Percentiles rank a stretch among this genome's conserved stretches.
phyloP scores from a whole-genome alignment of 2,113 vertebrate genomes.

The Xiphias gladius region DNA sequence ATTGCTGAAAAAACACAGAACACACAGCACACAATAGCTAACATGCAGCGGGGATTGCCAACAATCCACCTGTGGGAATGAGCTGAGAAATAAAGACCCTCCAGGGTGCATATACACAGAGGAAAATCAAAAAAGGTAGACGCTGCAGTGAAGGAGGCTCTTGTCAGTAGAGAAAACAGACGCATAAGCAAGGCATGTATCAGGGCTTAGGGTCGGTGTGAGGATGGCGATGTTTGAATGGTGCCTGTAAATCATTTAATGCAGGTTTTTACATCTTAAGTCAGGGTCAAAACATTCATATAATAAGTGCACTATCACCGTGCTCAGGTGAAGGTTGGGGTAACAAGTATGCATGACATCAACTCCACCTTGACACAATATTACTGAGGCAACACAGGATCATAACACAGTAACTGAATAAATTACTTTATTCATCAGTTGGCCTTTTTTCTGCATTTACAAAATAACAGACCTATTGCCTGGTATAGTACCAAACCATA shows the following conservation, averaged over 20 bases:
- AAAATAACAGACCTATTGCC: neutral
- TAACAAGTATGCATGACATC: neutral
- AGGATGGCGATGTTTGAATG: neutral
- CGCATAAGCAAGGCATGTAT: neutral
- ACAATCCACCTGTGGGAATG: slow-evolving; percentile 36
- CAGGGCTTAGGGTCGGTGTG: slow-evolving; percentile 9
- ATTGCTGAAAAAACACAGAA: slow-evolving; percentile 25
- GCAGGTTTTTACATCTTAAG: slow-evolving; percentile 6
- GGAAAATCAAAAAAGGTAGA: slow-evolving; percentile 13
- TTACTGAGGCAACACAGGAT: neutral
- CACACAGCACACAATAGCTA: slow-evolving; percentile 20
- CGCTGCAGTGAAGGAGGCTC: slow-evolving; percentile 2
- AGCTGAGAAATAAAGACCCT: slow-evolving; percentile 40
- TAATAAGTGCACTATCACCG: neutral
- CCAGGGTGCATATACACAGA: slow-evolving; percentile 5
- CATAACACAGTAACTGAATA: neutral
- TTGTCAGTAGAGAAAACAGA: neutral
- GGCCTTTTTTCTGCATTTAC: neutral
- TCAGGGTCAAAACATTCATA: slow-evolving; percentile 9
- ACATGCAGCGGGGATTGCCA: slow-evolving; percentile 22
- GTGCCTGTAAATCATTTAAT: slow-evolving; percentile 14
- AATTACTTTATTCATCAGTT: slow-evolving; percentile 14
- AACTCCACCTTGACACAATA: slow-evolving; percentile 6
- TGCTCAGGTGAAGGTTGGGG: neutral
- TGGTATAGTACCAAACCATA: neutral